Percentiles rank a stretch among this genome's conserved stretches.
These are phyloP conservation scores for Aphaenogaster ashmeadi DNA, from an alignment of 1,140 invertebrate species.

Conservation along the genomic window DNA sequence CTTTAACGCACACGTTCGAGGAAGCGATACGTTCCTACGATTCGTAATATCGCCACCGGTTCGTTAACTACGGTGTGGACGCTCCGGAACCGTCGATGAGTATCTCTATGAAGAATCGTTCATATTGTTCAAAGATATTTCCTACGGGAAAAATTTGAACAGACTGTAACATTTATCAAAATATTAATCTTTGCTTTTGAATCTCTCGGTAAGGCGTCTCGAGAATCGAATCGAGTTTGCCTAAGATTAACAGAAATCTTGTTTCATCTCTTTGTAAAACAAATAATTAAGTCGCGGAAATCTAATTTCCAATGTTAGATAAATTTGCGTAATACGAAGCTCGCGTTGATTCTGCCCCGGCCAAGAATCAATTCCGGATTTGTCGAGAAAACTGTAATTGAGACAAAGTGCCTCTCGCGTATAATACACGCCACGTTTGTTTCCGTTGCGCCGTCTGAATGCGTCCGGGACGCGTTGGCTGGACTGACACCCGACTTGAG, in stretches of 20 bases:
- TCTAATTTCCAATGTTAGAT: not conserved
- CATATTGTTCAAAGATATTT: not conserved
- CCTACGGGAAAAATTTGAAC: not conserved
- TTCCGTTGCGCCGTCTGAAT: conserved; percentile 17
- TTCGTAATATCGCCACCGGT: conserved; percentile 11
- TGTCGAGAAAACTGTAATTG: not conserved
- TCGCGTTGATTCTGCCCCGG: not conserved
- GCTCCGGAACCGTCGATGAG: not conserved
- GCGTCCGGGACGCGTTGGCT: not conserved
- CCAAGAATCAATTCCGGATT: not conserved
- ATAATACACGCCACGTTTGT: not conserved
- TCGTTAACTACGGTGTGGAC: conserved; percentile 12
- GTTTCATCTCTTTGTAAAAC: not conserved
- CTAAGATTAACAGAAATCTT: not conserved
- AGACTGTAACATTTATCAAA: not conserved
- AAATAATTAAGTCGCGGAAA: not conserved
- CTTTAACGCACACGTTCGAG: conserved; percentile 34
- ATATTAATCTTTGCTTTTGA: not conserved
- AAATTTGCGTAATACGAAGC: not conserved
- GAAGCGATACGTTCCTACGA: conserved; percentile 6
- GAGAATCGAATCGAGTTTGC: not conserved
- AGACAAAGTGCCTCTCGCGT: not conserved
- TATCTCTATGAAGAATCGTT: not conserved
- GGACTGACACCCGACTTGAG: not conserved
- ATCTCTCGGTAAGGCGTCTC: not conserved